Evolutionary conservation across 2,113 vertebrate genomes (phyloP).

Genomic region (Formicarius rufipectus): DNA sequence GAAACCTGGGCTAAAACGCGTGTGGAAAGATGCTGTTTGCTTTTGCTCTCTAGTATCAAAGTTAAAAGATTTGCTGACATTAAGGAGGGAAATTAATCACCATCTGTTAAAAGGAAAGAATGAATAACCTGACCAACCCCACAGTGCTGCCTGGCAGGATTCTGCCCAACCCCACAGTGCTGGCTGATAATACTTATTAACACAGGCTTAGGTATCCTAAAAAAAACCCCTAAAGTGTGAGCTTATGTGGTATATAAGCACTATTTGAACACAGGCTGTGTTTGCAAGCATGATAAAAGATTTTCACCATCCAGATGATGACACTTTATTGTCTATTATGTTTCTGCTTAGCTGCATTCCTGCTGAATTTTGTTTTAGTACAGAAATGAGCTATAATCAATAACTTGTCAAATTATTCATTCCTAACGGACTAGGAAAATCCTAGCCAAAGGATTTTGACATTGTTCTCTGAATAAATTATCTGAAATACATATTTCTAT

Average conservation of each 20-base stretch:
- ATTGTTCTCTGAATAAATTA: slow-evolving; percentile 36
- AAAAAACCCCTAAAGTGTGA: not conserved
- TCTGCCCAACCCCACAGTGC: too few species aligned
- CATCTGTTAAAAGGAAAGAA: not conserved
- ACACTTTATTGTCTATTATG: slow-evolving; percentile 34
- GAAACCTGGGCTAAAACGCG: not conserved
- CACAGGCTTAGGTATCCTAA: not conserved
- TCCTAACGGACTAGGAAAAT: slow-evolving; percentile 22
- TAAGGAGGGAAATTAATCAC: not conserved
- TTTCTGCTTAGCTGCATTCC: slow-evolving; percentile 4
- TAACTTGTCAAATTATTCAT: slow-evolving; percentile 50
- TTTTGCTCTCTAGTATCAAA: not conserved
- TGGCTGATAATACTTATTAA: not conserved
- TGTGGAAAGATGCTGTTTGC: not conserved
- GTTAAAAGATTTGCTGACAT: not conserved
- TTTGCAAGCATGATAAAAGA: not conserved
- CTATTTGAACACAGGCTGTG: not conserved
- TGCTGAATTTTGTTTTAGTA: slow-evolving; percentile 40
- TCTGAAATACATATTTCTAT: slow-evolving; percentile 46
- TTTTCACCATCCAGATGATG: slow-evolving; percentile 4
- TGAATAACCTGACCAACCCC: not conserved
- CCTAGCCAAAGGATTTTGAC: slow-evolving; percentile 30
- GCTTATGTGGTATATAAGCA: not conserved
- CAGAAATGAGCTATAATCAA: slow-evolving; percentile 37
- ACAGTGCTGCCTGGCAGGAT: not conserved